phyloP scores from a whole-genome alignment of 1,140 invertebrate genomes.

The Saccostrea cuccullata region DNA sequence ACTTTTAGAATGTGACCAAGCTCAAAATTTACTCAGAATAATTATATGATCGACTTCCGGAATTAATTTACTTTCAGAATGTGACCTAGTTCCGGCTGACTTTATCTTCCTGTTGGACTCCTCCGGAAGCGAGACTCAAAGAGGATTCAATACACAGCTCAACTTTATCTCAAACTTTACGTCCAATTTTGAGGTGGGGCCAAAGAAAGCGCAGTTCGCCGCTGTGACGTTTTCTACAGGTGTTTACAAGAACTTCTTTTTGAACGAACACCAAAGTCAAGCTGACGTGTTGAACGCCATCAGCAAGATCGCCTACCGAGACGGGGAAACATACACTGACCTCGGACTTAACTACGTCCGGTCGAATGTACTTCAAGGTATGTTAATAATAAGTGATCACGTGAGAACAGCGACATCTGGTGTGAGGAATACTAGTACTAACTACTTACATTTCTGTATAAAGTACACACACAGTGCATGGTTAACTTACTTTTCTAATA shows the following conservation, averaged over 20 bases:
- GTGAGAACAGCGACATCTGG: too few species aligned
- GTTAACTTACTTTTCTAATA: too few species aligned
- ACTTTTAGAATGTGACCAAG: too few species aligned
- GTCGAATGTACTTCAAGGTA: slow-evolving; percentile 21
- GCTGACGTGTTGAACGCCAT: slow-evolving; percentile 11
- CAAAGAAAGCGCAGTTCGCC: slow-evolving; percentile 41
- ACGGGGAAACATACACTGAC: slow-evolving; percentile 46
- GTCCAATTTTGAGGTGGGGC: slow-evolving; percentile 39
- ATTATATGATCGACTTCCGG: too few species aligned
- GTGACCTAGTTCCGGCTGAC: slow-evolving; percentile 46
- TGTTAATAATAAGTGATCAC: neutral
- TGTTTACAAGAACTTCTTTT: slow-evolving; percentile 42
- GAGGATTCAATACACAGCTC: slow-evolving; percentile 36
- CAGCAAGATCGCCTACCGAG: slow-evolving; percentile 35
- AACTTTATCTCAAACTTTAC: slow-evolving; percentile 41
- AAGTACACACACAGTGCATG: too few species aligned
- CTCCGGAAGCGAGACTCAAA: slow-evolving; percentile 41
- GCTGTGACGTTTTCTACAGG: slow-evolving; percentile 45
- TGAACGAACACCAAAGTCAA: slow-evolving; percentile 39
- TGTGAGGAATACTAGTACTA: too few species aligned
- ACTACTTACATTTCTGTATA: too few species aligned
- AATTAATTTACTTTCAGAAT: slow-evolving; percentile 38
- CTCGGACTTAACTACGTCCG: slow-evolving; percentile 42
- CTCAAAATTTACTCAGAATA: too few species aligned
- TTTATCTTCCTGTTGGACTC: slow-evolving; percentile 48